These are phyloP conservation scores for Drosophila koepferae DNA, from an alignment of 2,888 invertebrate species.

Conservation along the genomic window DNA sequence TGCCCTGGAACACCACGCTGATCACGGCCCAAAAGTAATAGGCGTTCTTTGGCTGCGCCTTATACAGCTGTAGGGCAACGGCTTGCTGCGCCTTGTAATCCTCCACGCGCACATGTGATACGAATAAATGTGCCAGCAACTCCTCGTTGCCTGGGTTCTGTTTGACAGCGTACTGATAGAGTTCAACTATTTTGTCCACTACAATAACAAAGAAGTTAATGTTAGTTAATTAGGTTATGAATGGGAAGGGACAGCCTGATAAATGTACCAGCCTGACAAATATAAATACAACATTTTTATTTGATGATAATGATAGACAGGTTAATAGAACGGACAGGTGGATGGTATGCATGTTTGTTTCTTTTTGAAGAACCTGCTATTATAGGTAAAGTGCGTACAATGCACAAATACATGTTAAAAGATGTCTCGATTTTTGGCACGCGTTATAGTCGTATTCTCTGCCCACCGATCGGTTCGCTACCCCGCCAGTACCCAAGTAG, in stretches of 20 bases:
- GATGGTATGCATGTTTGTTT: background rate
- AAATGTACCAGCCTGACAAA: background rate
- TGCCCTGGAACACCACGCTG: constrained; percentile 95
- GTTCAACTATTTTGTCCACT: constrained; percentile 95
- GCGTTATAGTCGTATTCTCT: constrained; percentile 10
- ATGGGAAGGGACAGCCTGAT: background rate
- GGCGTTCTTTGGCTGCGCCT: constrained; percentile 95
- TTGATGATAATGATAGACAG: background rate
- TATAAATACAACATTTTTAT: background rate
- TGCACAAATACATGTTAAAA: constrained; percentile 7
- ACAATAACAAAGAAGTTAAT: constrained; percentile 6
- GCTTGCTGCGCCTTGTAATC: constrained; percentile 96
- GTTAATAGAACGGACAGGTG: background rate
- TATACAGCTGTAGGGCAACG: constrained; percentile 95
- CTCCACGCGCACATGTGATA: constrained; percentile 96
- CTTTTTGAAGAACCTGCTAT: background rate
- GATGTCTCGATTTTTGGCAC: constrained; percentile 49
- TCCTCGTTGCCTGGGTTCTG: constrained; percentile 95
- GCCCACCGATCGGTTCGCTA: background rate
- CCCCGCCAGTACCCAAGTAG: constrained; percentile 24
- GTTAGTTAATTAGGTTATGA: background rate
- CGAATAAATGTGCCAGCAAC: constrained; percentile 96
- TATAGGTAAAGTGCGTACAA: background rate
- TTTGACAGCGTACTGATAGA: constrained; percentile 95
- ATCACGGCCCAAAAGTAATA: constrained; percentile 99